phyloP scores from a whole-genome alignment of 2,113 vertebrate species.

The Microcebus lehilahytsara region DNA sequence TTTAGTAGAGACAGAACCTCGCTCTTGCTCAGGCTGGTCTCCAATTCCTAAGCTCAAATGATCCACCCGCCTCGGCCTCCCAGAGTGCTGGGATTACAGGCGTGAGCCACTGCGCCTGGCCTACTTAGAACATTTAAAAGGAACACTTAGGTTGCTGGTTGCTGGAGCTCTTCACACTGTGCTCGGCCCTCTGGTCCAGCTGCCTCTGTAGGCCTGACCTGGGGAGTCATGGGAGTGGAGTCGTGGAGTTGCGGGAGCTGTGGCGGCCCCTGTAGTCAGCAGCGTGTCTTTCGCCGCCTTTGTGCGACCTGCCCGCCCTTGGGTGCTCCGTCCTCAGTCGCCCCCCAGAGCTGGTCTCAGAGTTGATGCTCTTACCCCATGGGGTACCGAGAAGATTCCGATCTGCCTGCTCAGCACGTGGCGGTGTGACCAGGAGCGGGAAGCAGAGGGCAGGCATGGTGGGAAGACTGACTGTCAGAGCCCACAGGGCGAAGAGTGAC shows the following conservation, averaged over 20 bases:
- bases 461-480: background rate
- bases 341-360: background rate
- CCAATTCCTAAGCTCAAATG: too few species aligned
- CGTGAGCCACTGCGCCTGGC: too few species aligned
- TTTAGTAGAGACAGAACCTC: too few species aligned
- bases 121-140: background rate
- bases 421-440: background rate
- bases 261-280: background rate
- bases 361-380: fast-evolving
- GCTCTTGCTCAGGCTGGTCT: too few species aligned
- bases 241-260: fast-evolving
- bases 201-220: background rate
- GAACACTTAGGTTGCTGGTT: background rate
- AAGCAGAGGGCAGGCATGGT: background rate
- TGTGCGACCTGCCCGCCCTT: background rate
- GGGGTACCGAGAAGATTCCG: fast-evolving
- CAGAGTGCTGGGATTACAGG: too few species aligned
- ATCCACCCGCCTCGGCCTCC: too few species aligned
- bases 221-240: background rate
- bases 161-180: background rate
- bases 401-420: background rate
- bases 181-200: background rate
- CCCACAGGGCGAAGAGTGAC: fast-evolving
- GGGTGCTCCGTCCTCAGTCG: background rate
- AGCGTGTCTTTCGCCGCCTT: too few species aligned